These are phyloP conservation scores for Tetragonisca angustula DNA, from an alignment of 2,888 invertebrate species.

Conservation along the genomic window DNA sequence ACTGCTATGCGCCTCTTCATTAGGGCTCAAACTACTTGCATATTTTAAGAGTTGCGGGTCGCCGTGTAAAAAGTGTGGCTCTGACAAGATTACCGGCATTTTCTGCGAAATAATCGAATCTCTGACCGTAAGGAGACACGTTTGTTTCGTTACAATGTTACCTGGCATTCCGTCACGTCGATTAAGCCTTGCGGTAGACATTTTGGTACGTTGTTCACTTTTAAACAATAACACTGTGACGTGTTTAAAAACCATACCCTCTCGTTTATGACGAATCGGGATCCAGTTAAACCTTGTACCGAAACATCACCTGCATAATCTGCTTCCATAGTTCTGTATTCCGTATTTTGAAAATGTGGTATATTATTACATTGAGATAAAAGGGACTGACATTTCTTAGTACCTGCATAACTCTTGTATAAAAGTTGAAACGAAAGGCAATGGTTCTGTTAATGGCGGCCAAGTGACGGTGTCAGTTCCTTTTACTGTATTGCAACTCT, in stretches of 20 bases:
- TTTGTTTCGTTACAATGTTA: slow-evolving; percentile 27
- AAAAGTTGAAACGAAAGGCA: slow-evolving; percentile 84
- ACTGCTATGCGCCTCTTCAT: slow-evolving; percentile 85
- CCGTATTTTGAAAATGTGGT: not conserved
- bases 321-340: slow-evolving; percentile 84
- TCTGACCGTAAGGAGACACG: not conserved
- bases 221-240: slow-evolving; percentile 86
- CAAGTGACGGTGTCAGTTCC: slow-evolving; percentile 86
- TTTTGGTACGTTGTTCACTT: slow-evolving; percentile 84
- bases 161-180: slow-evolving; percentile 83
- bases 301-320: slow-evolving; percentile 83
- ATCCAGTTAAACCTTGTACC: slow-evolving; percentile 84
- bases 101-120: slow-evolving; percentile 79
- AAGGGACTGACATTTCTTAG: not conserved
- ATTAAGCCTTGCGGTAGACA: slow-evolving; percentile 86
- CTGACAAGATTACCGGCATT: slow-evolving; percentile 87
- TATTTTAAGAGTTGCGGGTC: slow-evolving; percentile 85
- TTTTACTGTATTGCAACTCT: slow-evolving; percentile 85
- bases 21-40: slow-evolving; percentile 86
- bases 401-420: slow-evolving; percentile 86
- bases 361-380: not conserved
- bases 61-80: slow-evolving; percentile 88
- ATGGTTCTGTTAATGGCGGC: slow-evolving; percentile 84
- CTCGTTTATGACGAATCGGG: slow-evolving; percentile 84
- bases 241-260: slow-evolving; percentile 84